Evolutionary conservation across 1,140 invertebrate genomes (phyloP).

Genomic region (Pseudoatta argentina): DNA sequence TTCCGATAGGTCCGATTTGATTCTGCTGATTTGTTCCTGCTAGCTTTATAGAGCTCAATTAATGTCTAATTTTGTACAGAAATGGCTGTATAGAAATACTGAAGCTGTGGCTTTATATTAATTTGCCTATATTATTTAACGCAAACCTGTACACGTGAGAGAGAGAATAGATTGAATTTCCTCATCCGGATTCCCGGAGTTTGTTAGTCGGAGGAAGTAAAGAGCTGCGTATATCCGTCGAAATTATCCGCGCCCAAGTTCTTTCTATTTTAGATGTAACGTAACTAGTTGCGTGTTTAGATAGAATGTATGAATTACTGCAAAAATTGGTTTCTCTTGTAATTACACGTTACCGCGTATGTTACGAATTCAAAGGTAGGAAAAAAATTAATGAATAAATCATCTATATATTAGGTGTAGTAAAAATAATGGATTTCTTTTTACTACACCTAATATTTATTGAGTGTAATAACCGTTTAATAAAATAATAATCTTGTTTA

Average conservation of each 20-base stretch:
- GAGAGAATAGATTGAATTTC: neutral
- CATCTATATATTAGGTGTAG: neutral
- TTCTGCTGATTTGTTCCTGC: too few species aligned
- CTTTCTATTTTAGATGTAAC: conserved; percentile 34
- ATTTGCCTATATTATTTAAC: neutral
- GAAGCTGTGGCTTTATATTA: neutral
- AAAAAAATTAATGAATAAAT: too few species aligned
- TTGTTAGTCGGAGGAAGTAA: conserved; percentile 44
- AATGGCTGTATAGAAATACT: neutral
- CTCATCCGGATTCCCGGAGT: conserved; percentile 15
- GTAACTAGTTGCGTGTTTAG: neutral
- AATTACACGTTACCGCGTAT: neutral
- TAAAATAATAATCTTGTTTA: neutral
- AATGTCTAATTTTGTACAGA: neutral
- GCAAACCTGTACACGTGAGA: neutral
- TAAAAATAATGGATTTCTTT: too few species aligned
- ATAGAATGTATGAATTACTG: neutral
- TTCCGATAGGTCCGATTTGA: too few species aligned
- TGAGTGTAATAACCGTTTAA: neutral
- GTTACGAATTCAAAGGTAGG: neutral
- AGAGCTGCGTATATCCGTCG: conserved; percentile 49
- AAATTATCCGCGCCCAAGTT: conserved; percentile 48
- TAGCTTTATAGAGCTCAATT: too few species aligned
- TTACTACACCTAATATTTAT: neutral
- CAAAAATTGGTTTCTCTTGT: neutral